Evolutionary conservation across 2,888 invertebrate genomes (phyloP).

Genomic region (Aromia moschata): DNA sequence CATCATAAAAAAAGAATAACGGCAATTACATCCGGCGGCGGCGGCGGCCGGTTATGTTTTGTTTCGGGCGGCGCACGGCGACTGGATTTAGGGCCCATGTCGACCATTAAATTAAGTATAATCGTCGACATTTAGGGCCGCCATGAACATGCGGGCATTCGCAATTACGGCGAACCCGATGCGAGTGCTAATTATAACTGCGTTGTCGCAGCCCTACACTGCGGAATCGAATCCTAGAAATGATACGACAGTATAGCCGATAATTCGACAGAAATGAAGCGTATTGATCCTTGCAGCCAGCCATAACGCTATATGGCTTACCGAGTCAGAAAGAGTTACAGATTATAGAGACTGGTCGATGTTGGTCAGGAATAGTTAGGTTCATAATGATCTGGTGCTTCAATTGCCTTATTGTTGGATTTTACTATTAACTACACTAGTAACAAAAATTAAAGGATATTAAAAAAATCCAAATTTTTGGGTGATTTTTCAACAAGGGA

Average conservation of each 20-base stretch:
- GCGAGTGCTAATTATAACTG: conserved; percentile 41
- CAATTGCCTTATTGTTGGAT: too few relatives aligned
- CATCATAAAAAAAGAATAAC: conserved; percentile 6
- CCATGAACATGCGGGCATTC: conserved; percentile 42
- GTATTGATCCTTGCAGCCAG: conserved; percentile 2
- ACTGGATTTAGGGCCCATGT: conserved; percentile 16
- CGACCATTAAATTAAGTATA: conserved; percentile 47
- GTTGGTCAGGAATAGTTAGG: too few relatives aligned
- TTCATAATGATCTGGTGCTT: too few relatives aligned
- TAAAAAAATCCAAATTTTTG: neutral
- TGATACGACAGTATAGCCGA: conserved; percentile 23
- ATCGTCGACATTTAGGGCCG: conserved; percentile 44
- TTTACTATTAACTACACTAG: neutral
- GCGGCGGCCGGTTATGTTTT: conserved; percentile 6
- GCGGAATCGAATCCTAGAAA: conserved; percentile 24
- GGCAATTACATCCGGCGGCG: too few relatives aligned
- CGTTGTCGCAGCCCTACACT: too few relatives aligned
- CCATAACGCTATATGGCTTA: too few relatives aligned
- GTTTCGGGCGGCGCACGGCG: conserved; percentile 6
- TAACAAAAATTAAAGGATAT: neutral
- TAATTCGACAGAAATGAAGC: conserved; percentile 16
- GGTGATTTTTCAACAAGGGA: neutral
- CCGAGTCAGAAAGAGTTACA: too few relatives aligned
- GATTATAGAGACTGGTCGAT: too few relatives aligned
- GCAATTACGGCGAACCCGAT: conserved; percentile 44